Evolutionary conservation across 92 coral and sea anemone genomes (phyloP), one percentile per base, ranked within the genome.

Genomic region (Siderastrea radians): DNA sequence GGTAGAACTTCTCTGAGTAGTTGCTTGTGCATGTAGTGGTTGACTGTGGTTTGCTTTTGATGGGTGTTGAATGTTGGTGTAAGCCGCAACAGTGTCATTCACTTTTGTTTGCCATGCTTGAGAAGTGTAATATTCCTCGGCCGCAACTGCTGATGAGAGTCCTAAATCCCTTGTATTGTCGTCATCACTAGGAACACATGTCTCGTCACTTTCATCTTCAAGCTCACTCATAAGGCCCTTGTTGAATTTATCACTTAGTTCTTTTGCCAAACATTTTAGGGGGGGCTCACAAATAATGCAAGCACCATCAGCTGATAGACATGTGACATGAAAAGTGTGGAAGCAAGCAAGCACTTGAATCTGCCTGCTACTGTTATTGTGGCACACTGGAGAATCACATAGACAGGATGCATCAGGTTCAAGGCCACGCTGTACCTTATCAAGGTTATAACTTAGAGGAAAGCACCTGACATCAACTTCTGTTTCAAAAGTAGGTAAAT

Each of bases 351-450:
- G 79, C 19, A 76, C 66, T 2, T 55, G 57, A 17, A 53, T 26
- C 58, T 64, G 63, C 71, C 51, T 48, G 44, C 19, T 58, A 12
- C 63, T 43, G 15, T 7, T 55, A 17, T 48, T 48, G 49, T 83
- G 87, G 17, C 88, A 84, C 59, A 62, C 74, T 47, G 77, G 77
- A 2, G 77, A 58, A 59, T 84, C 88, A 63, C 88, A 84, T 15
- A 44, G 62, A 62, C 45, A 7, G 5, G 76, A 26, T 51, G 81
- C 38, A 63, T 84, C 66, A 2, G 81, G 88, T 84, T 84, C 82
- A 49, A 84, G 81, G 11, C 81, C 88, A 55, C 82, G 12, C 62
- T 84, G 50, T 53, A 72, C 60, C 59, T 73, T 73, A n/a, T 51
- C 82, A 13, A 75, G 6, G 55, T 84, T 84, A 43, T 84, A 73